Evolutionary conservation across 2,113 vertebrate genomes (phyloP).

Genomic region (Ammodytes dubius): DNA sequence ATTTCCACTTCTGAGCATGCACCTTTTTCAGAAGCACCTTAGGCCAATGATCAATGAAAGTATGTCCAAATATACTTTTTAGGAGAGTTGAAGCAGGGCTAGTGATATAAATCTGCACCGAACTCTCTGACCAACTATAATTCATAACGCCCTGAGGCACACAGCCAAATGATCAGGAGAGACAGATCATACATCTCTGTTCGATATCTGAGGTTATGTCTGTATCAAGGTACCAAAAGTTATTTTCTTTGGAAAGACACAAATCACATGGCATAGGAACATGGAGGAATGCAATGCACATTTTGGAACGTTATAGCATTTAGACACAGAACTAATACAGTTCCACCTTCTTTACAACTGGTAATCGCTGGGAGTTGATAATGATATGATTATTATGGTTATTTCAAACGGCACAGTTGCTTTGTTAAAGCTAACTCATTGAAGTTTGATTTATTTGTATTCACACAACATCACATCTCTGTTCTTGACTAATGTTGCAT

Average conservation of each 20-base stretch:
- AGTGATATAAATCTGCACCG: conserved; percentile 48
- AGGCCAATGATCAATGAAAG: conserved; percentile 69
- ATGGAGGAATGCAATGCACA: neutral
- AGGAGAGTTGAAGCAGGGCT: conserved; percentile 51
- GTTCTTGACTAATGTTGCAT: neutral
- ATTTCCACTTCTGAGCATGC: conserved; percentile 22
- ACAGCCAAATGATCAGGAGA: conserved; percentile 30
- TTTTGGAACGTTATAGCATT: neutral
- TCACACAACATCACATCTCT: neutral
- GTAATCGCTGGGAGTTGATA: neutral
- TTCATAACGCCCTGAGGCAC: conserved; percentile 56
- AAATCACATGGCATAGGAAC: neutral
- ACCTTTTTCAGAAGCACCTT: conserved; percentile 44
- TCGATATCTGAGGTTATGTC: conserved; percentile 11
- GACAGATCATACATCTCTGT: conserved; percentile 7
- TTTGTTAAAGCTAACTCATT: neutral
- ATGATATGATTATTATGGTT: neutral
- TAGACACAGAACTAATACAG: neutral
- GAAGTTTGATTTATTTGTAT: neutral
- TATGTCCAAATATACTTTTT: conserved; percentile 52
- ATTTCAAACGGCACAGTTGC: neutral
- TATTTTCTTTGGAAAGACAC: neutral
- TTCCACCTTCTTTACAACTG: neutral
- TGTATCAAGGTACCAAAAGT: neutral
- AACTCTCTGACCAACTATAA: conserved; percentile 46